These are phyloP conservation scores for Mormyrus hasselquistii DNA, from an alignment of 2,797 vertebrate species.

Conservation along the genomic window DNA sequence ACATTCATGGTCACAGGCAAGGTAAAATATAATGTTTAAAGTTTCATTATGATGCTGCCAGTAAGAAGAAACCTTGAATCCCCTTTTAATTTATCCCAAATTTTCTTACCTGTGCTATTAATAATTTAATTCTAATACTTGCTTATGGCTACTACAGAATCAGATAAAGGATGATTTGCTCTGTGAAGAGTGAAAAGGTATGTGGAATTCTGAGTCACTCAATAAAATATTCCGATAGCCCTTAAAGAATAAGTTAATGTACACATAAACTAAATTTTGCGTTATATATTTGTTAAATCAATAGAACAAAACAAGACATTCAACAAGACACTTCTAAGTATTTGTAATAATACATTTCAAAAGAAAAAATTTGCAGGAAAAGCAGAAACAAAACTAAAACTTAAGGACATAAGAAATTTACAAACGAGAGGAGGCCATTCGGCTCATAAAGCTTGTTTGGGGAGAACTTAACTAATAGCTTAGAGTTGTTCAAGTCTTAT, in stretches of 20 bases:
- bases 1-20: background rate
- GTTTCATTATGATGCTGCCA: conserved; percentile 5
- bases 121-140: background rate
- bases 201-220: background rate
- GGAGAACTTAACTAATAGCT: too few species aligned
- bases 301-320: background rate
- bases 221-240: background rate
- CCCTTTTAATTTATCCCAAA: background rate
- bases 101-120: background rate
- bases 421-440: too few species aligned
- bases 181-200: background rate
- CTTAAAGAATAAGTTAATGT: background rate
- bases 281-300: background rate
- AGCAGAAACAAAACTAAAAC: background rate
- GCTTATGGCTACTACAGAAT: conserved; percentile 6
- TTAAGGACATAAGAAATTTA: background rate
- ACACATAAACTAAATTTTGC: background rate
- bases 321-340: background rate
- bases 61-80: conserved; percentile 12
- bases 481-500: too few species aligned
- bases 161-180: background rate
- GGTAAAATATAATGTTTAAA: conserved; percentile 10
- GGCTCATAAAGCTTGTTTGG: too few species aligned
- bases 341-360: background rate
- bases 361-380: background rate